Conservation (phyloP, 2,888 invertebrate species). For the Phytoseiulus persimilis region DNA sequence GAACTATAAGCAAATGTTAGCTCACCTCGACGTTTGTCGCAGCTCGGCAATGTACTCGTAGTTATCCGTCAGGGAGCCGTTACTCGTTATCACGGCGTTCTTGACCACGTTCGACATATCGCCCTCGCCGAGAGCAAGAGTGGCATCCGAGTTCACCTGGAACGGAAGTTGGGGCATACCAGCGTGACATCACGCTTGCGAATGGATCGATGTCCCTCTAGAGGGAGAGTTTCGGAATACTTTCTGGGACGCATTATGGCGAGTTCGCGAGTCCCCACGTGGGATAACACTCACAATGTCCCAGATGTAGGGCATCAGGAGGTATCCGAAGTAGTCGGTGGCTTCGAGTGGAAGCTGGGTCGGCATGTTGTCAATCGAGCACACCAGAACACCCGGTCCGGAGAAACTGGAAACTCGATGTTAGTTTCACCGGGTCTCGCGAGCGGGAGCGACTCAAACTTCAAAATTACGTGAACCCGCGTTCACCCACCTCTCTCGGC, state of each 20-base stretch:
- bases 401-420: constrained; percentile 71
- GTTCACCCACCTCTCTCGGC: constrained; percentile 66
- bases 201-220: too few species aligned
- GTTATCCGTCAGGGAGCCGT: constrained; percentile 79
- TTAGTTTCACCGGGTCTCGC: too few species aligned
- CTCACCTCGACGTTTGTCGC: constrained; percentile 60
- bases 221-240: too few species aligned
- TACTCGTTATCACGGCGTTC: constrained; percentile 84
- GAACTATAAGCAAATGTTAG: constrained; percentile 6
- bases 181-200: too few species aligned
- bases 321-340: constrained; percentile 92
- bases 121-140: constrained; percentile 67
- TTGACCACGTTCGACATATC: constrained; percentile 57
- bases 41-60: constrained; percentile 91
- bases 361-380: constrained; percentile 99
- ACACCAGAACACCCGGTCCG: constrained; percentile 94
- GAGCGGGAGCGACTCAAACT: too few species aligned
- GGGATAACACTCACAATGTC: constrained; percentile 61
- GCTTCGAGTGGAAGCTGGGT: constrained; percentile 94
- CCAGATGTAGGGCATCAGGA: constrained; percentile 74
- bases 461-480: too few species aligned
- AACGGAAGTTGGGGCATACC: too few species aligned
- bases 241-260: too few species aligned
- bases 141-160: constrained; percentile 68
- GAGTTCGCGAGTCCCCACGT: too few species aligned